Base-by-base conservation (phyloP, 2,113 vertebrate genomes). In the Paralichthys olivaceus region DNA sequence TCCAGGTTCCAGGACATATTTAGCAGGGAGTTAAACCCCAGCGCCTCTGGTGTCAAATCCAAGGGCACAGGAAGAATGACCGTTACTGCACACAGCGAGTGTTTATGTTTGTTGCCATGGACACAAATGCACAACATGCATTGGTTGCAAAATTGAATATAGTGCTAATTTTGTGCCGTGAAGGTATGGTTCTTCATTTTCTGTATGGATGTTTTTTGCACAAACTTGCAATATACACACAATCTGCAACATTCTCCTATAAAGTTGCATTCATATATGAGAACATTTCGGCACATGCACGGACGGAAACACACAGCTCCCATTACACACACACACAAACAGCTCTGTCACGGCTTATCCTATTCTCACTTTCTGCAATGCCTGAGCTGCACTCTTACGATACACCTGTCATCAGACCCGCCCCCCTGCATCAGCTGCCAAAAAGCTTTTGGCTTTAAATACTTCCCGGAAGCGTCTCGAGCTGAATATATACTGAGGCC, bases 381-480 rank as follows among this genome's bases (percentile, higher is more conserved):
- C 59, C 26, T 51, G 60, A 61, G 85, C 77, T 60, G 64, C 78
- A 37, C 34, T 64, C 69, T 91, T 81, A 85, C 2, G 55, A 72
- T 69, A 86, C 92, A 93, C 88, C 91, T 93, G 91, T 93, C 89
- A 89, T 85, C 66, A 34, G 25, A n/a, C 64, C 34, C 25, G 40
- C 73, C 43, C 20, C 23, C 53, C 25, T 2, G 11, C 58, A 19
- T 80, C 68, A 79, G 75, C 81, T 89, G 67, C 84, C 74, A 86
- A 76, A 64, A 60, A 54, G 66, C 34, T 78, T 23, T 60, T 19
- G 60, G 74, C 70, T 83, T 83, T 77, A 65, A 75, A 68, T 62
- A 23, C 68, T 84, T 87, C 84, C 80, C 78, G 75, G 89, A 91
- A 92, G 49, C 28, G 40, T 62, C 65, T 55, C 76, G 53, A 13